Base-by-base conservation (phyloP, 2,113 vertebrate genomes). In the Microcebus griseorufus region DNA sequence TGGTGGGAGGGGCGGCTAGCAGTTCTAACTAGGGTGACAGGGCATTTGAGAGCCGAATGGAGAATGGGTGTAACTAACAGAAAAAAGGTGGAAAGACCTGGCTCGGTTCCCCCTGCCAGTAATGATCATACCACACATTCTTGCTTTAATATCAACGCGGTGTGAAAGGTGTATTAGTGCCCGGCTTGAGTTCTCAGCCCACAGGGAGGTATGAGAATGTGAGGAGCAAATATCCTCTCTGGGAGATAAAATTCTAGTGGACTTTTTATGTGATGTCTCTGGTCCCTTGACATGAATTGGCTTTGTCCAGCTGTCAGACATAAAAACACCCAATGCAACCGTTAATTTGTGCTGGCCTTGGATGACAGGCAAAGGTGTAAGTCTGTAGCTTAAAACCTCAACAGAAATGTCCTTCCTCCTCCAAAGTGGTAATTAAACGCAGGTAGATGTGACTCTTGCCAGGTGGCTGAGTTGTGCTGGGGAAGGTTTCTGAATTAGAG, bases 301-400 rank as follows among this genome's bases (percentile, higher is more conserved):
- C 60, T 88, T 82, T 85, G 90, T 94, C 78, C 67, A 85, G 45
- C 6, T 83, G 91, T 90, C 76, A 92, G 78, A 91, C 53, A 53
- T 6, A 55, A 55, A n/a, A 92, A 95, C 81, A 9, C 64, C 94
- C 42, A 42, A 1, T 37, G 64, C 39, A 92, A 65, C 69, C 0
- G 2, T 92, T 86, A 87, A 94, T 88, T 94, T 96, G 91, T 60
- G 48, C 73, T 73, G 73, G 90, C 79, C 69, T 80, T 86, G 60
- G 90, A 17, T 65, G 82, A 39, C 17, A 32, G 53, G n/a, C 18
- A 39, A 64, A 92, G 42, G 80, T 88, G 20, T 95, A 92, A 73
- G 69, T 92, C 78, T 72, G 13, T 53, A 67, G 64, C 27, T 76
- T 55, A 80, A 79, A 82, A 83, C 48, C 81, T 79, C 70, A 64